Conservation (phyloP, 2,888 invertebrate species). For the Chloroclysta siterata region DNA sequence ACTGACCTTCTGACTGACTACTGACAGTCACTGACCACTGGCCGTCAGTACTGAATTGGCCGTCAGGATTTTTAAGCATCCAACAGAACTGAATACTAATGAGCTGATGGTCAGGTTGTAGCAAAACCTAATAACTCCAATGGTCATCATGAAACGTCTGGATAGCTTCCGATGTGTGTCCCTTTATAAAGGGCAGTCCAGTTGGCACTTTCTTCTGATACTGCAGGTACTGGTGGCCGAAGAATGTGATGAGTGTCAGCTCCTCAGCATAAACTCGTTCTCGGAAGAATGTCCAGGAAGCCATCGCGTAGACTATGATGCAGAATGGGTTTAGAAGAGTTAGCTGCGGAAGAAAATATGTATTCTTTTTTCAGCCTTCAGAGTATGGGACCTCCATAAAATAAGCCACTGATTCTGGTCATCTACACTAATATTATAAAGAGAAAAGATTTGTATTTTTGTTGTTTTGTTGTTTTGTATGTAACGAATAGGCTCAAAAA, state of each 20-base stretch:
- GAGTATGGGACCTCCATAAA: too few species aligned
- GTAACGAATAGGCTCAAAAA: too few species aligned
- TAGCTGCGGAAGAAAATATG: conserved; percentile 79
- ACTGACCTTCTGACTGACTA: background rate
- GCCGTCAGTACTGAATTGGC: background rate
- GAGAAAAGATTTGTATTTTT: too few species aligned
- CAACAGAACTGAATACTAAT: background rate
- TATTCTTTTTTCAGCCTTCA: background rate
- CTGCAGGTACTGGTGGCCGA: conserved; percentile 93
- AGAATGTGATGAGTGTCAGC: conserved; percentile 94
- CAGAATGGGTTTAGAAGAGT: conserved; percentile 96
- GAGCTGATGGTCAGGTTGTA: background rate
- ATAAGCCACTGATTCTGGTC: too few species aligned
- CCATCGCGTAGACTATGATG: conserved; percentile 90
- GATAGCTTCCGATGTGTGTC: conserved; percentile 50
- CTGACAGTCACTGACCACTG: background rate
- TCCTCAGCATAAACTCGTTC: conserved; percentile 95
- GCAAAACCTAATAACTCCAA: conserved; percentile 8
- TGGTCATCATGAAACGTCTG: conserved; percentile 7
- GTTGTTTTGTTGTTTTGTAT: too few species aligned
- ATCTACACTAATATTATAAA: too few species aligned
- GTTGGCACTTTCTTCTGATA: conserved; percentile 92
- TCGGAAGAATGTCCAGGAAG: conserved; percentile 96
- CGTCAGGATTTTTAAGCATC: background rate
- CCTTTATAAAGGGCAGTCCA: conserved; percentile 50